Conservation (phyloP, 2,797 vertebrate species). For the Xiphorhynchus erythropygius region DNA sequence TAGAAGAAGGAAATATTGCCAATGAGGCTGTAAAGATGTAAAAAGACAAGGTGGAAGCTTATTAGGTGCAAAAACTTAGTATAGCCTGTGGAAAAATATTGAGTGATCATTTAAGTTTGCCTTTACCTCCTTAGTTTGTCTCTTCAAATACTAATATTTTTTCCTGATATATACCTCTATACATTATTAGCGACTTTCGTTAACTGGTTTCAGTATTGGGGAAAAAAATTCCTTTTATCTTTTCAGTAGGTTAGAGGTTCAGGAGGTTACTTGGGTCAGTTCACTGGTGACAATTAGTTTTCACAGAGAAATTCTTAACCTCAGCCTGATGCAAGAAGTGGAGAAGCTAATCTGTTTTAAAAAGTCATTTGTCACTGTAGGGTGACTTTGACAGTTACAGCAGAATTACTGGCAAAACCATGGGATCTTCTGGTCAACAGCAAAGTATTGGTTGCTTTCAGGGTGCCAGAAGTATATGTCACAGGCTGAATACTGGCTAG, state of each 20-base stretch:
- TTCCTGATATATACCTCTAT: neutral
- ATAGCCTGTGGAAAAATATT: accelerated
- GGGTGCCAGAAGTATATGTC: neutral
- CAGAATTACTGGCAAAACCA: neutral
- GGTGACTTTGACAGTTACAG: neutral
- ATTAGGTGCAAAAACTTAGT: neutral
- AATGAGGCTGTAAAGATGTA: neutral
- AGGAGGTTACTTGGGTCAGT: neutral
- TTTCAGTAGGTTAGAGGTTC: neutral
- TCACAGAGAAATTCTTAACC: neutral
- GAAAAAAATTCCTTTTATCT: neutral
- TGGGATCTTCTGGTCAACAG: neutral
- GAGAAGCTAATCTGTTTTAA: neutral
- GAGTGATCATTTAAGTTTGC: neutral
- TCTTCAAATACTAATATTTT: neutral
- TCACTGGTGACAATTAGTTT: neutral
- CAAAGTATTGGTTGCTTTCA: neutral
- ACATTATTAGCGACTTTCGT: neutral
- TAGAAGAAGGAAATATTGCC: neutral
- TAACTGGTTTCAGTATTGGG: neutral
- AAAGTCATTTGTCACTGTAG: neutral
- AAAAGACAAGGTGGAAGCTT: neutral
- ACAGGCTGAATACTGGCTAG: neutral
- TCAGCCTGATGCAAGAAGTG: neutral
- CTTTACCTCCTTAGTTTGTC: neutral